These are phyloP conservation scores for Acleris cristana DNA, from an alignment of 2,888 invertebrate genomes.

Conservation along the genomic window DNA sequence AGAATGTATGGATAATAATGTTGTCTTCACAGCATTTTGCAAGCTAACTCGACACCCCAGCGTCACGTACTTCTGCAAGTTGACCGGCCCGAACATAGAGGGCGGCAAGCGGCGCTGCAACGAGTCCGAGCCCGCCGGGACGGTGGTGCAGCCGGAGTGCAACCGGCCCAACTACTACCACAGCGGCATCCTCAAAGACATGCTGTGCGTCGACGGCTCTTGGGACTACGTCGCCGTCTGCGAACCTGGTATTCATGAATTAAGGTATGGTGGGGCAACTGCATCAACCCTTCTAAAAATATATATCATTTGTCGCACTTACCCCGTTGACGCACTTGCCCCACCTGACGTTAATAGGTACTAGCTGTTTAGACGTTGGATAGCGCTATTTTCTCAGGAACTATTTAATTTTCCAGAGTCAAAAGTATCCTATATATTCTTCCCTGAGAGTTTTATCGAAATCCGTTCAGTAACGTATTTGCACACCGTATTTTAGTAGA, in stretches of 20 bases:
- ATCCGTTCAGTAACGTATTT: too few relatives aligned
- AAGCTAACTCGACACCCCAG: not conserved
- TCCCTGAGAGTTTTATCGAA: too few relatives aligned
- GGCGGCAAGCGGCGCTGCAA: not conserved
- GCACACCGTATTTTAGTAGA: too few relatives aligned
- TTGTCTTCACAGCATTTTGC: not conserved
- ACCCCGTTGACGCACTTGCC: not conserved
- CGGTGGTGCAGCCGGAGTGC: constrained; percentile 3
- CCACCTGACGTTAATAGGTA: not conserved
- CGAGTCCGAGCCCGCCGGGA: constrained; percentile 2
- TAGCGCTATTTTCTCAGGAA: not conserved
- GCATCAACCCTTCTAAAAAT: too few relatives aligned
- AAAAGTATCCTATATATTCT: not conserved
- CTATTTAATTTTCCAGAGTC: not conserved
- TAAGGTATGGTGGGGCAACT: too few relatives aligned
- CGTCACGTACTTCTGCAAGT: not conserved
- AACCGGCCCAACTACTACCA: constrained; percentile 4
- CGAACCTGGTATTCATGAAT: not conserved
- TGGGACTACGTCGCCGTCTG: constrained; percentile 6
- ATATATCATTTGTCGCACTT: too few relatives aligned
- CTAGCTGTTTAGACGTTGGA: not conserved
- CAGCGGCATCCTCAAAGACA: not conserved
- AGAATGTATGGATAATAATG: too few relatives aligned
- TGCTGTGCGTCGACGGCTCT: not conserved
- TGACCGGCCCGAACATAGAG: not conserved